phyloP scores from a whole-genome alignment of 2,113 vertebrate genomes.

The Scalopus aquaticus region DNA sequence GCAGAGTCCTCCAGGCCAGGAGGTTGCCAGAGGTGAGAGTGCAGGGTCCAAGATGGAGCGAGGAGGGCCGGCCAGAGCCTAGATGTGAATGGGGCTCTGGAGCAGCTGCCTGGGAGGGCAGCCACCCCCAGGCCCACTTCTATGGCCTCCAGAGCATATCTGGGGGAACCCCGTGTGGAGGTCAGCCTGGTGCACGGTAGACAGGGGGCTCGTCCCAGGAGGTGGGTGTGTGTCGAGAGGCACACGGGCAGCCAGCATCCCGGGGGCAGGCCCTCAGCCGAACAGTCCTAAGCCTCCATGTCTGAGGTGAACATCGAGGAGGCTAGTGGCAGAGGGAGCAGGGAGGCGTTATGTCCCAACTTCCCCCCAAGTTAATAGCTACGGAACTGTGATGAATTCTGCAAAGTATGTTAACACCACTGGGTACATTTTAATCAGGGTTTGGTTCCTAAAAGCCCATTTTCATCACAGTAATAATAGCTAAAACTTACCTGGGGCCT shows the following conservation, averaged over 20 bases:
- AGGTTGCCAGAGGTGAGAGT: background rate
- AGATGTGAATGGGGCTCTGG: too few species aligned
- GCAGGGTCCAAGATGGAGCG: background rate
- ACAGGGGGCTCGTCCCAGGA: background rate
- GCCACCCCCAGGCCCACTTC: background rate
- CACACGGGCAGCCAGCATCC: background rate
- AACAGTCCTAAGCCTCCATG: background rate
- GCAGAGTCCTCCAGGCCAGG: background rate
- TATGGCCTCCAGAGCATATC: background rate
- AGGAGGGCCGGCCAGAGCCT: background rate
- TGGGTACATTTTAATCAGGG: background rate
- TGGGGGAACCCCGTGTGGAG: background rate
- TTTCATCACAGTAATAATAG: background rate
- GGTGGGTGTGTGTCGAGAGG: background rate
- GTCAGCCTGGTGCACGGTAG: background rate
- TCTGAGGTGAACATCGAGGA: background rate
- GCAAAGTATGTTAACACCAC: background rate
- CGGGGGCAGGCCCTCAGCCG: background rate
- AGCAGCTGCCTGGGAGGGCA: background rate
- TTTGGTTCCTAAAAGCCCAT: background rate
- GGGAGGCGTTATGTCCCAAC: background rate
- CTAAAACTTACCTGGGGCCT: background rate
- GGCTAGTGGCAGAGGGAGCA: background rate
- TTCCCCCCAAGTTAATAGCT: background rate
- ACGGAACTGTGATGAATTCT: background rate